These are phyloP conservation scores for Chaenocephalus aceratus DNA, from an alignment of 2,113 vertebrate genomes.

Conservation along the genomic window DNA sequence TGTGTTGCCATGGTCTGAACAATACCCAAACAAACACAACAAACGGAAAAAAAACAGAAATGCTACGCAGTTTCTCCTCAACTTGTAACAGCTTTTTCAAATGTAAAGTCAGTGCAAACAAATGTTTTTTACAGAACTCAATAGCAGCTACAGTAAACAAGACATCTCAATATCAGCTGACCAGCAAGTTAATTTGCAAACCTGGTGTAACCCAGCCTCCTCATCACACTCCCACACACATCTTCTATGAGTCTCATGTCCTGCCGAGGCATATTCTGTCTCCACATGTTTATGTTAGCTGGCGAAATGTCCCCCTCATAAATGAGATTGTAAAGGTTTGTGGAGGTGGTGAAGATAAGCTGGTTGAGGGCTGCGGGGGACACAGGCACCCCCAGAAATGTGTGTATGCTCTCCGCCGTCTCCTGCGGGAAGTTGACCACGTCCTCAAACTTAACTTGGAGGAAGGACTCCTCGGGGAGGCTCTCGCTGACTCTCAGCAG, in stretches of 20 bases:
- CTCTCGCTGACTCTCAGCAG: constrained; percentile 86
- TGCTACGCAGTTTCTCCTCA: constrained; percentile 17
- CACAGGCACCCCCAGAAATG: constrained; percentile 93
- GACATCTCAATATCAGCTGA: constrained; percentile 80
- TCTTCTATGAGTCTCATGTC: constrained; percentile 90
- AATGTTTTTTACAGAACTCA: constrained; percentile 42
- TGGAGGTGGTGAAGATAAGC: constrained; percentile 95
- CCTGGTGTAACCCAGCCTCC: constrained; percentile 90
- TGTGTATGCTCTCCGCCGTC: constrained; percentile 89
- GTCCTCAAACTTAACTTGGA: constrained; percentile 93
- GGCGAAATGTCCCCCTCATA: constrained; percentile 95
- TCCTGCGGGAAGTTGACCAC: constrained; percentile 91
- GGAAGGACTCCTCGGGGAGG: constrained; percentile 85
- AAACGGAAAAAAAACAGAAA: constrained; percentile 22
- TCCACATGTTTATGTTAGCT: constrained; percentile 89
- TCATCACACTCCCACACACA: constrained; percentile 91
- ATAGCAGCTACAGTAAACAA: constrained; percentile 63
- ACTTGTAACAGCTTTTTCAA: constrained; percentile 19
- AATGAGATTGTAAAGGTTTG: constrained; percentile 93
- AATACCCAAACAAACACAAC: constrained; percentile 44
- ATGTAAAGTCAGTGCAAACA: constrained; percentile 86
- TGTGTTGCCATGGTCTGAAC: constrained; percentile 32
- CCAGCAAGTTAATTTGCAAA: constrained; percentile 85
- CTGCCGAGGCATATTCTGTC: constrained; percentile 87
- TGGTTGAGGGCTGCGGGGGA: constrained; percentile 94